phyloP scores from a whole-genome alignment of 1,140 invertebrate species.

The Apis dorsata region DNA sequence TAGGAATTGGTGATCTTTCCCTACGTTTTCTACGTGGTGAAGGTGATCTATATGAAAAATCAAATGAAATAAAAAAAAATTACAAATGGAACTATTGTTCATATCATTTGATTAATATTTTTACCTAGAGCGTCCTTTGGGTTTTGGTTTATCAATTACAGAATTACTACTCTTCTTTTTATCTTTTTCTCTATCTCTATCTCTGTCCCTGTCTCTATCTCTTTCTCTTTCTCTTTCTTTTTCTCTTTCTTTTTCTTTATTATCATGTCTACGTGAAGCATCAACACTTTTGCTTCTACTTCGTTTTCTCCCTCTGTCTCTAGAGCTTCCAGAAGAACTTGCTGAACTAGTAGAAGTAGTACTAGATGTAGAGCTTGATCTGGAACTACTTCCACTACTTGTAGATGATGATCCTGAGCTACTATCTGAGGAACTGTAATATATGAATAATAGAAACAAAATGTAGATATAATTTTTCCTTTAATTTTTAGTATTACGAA shows the following conservation, averaged over 20 bases:
- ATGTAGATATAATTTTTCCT: neutral
- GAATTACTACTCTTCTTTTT: conserved; percentile 80
- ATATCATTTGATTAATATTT: neutral
- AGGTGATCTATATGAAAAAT: conserved; percentile 76
- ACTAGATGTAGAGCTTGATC: conserved; percentile 87
- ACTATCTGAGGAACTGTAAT: conserved; percentile 86
- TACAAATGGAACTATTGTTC: neutral
- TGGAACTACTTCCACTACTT: conserved; percentile 82
- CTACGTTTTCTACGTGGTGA: conserved; percentile 83
- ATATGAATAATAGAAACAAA: conserved; percentile 25
- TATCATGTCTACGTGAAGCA: conserved; percentile 78
- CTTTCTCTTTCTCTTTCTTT: conserved; percentile 80
- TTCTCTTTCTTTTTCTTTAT: conserved; percentile 80
- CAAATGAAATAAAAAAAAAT: neutral
- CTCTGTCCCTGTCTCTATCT: conserved; percentile 74
- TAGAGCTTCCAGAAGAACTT: conserved; percentile 83
- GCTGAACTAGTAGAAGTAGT: conserved; percentile 84
- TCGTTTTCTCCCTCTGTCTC: conserved; percentile 75
- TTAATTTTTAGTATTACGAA: neutral
- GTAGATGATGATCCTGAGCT: conserved; percentile 84
- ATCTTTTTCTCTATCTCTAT: conserved; percentile 76
- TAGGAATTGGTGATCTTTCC: conserved; percentile 90
- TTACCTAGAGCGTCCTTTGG: conserved; percentile 81
- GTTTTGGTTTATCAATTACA: conserved; percentile 82
- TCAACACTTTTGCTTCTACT: conserved; percentile 80